Base-by-base conservation (phyloP, 1,140 invertebrate genomes). In the Ips typographus region DNA sequence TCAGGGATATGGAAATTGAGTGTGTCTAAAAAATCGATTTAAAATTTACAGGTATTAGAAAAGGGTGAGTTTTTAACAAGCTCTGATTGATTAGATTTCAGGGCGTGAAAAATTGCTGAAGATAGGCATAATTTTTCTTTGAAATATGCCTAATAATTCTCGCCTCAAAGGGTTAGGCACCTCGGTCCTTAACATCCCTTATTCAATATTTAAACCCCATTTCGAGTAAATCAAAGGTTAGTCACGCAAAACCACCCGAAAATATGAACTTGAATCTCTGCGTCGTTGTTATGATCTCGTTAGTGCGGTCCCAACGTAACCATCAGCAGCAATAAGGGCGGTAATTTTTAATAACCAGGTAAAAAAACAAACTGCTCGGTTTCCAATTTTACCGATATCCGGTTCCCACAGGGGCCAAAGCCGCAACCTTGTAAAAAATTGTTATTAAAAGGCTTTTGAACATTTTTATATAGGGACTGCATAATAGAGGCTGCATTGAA, bases 361-460 rank as follows among this genome's bases (percentile, higher is more conserved):
- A 61, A 68, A 61, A 59, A 65, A 68, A 68, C 58, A 68, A 68
- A 68, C 66, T 68, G 49, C 7, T 36, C n/a, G 47, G 47, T 44
- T 68, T 61, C 42, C 58, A 62, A 68, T 68, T 68, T 68, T 47
- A 68, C 66, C 66, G 47, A 68, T 68, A 68, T 68, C 66, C 66
- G 66, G 66, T 68, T 68, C 66, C 59, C 66, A 68, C 66, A 42
- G 42, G 37, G 42, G 40, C 55, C 42, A 40, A 57, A 66, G 64
- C 64, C 41, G 56, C 64, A 66, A 58, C 52, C 51, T 65, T 2
- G 22, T 40, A 56, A 65, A 61, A 63, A 55, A 65, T 38, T 51
- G 47, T 65, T 39, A 55, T 65, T 4, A 55, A 65, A 65, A 43
- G 7, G 36, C 43, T 61, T 61, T 61, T 61, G 8, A 43, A 41